Evolutionary conservation across 2,888 invertebrate species (phyloP), one percentile per base, ranked within the genome.

Genomic region (Rhamnusium bicolor): DNA sequence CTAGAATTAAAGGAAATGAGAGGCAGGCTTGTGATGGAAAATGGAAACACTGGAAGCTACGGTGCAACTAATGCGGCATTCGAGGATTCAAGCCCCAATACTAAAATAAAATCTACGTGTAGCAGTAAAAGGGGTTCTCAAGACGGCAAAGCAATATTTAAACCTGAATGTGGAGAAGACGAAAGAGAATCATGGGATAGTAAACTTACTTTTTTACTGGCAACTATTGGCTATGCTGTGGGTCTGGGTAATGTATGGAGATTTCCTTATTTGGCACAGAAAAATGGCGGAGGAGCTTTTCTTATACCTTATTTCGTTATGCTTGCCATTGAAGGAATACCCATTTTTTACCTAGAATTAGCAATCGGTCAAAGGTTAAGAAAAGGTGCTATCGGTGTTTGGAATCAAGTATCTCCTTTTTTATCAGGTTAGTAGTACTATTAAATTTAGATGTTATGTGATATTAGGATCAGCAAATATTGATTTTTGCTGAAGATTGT

Each of bases 201-300:
- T 87, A 97, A 97, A 88, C 89, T 97, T 71, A 97, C 97, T 62
- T 98, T 97, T 87, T 90, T 98, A 16, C 87, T 98, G 80, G 97
- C 97, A 0, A 97, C 97, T n/a, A 95, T 98, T 49, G 85, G 90
- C 5, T 97, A 97, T 83, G 98, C 98, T 4, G 98, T 98, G 1
- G 98, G 98, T 0, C 90, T 98, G 51, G 98, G 98, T 4, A 98
- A 98, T 85, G 97, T 97, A 0, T 98, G 98, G 98, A 91, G 98
- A 80, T 98, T 98, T 88, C 98, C 98, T 0, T 98, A 98, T 88
- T 89, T 98, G 79, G 97, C 97, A 0, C 97, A 98, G 86, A 97
- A 97, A 87, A 97, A 97, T 84, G 97, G 97, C 0, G 97, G 97
- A 69, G 97, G 98, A 19, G 98, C 98, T n/a, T 98, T 98, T 86